phyloP scores from a whole-genome alignment of 1,140 invertebrate genomes.

The Battus philenor region DNA sequence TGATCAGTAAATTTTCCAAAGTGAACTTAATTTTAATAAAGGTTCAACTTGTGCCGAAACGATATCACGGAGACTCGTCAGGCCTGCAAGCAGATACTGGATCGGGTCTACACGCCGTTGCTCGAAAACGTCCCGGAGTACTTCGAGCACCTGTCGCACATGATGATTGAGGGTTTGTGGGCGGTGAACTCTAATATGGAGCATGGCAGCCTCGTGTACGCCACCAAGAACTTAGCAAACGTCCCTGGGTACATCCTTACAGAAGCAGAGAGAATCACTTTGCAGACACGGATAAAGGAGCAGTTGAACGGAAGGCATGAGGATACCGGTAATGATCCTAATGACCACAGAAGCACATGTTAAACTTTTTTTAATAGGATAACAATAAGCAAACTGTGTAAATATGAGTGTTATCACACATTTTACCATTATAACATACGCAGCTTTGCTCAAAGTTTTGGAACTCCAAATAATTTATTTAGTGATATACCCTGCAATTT shows the following conservation, averaged over 20 bases:
- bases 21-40: background rate
- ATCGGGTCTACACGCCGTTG: slow-evolving; percentile 29
- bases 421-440: too few species aligned
- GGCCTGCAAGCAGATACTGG: background rate
- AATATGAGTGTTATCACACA: too few species aligned
- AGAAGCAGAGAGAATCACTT: slow-evolving; percentile 23
- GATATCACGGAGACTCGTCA: background rate
- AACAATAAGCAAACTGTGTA: too few species aligned
- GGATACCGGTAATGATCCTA: slow-evolving; percentile 3
- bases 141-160: slow-evolving; percentile 51
- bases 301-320: slow-evolving; percentile 14
- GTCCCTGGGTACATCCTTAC: slow-evolving; percentile 45
- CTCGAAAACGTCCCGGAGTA: slow-evolving; percentile 51
- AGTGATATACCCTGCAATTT: too few species aligned
- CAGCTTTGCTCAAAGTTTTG: too few species aligned
- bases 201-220: slow-evolving; percentile 27
- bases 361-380: background rate
- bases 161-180: slow-evolving; percentile 54
- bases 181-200: slow-evolving; percentile 31
- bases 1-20: too few species aligned
- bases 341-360: too few species aligned
- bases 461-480: too few species aligned
- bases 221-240: slow-evolving; percentile 28
- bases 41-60: slow-evolving; percentile 6
- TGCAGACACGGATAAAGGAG: slow-evolving; percentile 22